Evolutionary conservation across 2,797 vertebrate species (phyloP).

Genomic region (Enteromius treurensis): DNA sequence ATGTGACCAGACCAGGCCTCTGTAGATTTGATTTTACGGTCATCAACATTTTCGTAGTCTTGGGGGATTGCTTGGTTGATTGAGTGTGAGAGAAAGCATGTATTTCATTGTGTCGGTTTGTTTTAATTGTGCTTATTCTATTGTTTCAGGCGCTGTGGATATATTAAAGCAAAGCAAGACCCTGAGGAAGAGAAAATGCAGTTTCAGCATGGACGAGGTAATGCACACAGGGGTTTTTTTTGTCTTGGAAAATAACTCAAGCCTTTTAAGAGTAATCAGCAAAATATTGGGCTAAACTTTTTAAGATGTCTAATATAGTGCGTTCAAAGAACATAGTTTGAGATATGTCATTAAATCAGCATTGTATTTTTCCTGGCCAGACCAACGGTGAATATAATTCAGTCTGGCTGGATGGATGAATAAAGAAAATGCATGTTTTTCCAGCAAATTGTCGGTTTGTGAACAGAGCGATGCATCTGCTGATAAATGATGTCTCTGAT

Average conservation of each 20-base stretch:
- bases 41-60: conserved; percentile 16
- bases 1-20: conserved; percentile 1
- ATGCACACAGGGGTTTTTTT: conserved; percentile 28
- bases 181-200: conserved; percentile 88
- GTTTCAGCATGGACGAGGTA: conserved; percentile 84
- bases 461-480: conserved; percentile 47
- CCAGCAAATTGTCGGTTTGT: conserved; percentile 48
- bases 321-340: neutral
- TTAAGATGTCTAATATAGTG: conserved; percentile 7
- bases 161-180: conserved; percentile 87
- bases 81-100: conserved; percentile 5
- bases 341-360: neutral
- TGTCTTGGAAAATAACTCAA: neutral
- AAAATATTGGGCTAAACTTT: neutral
- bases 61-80: conserved; percentile 15
- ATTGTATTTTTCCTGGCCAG: conserved; percentile 2
- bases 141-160: conserved; percentile 81
- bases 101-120: neutral
- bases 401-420: conserved; percentile 29
- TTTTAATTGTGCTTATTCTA: conserved; percentile 50
- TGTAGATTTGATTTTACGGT: conserved; percentile 25
- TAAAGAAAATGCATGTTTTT: conserved; percentile 34
- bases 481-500: conserved; percentile 59
- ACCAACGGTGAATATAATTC: conserved; percentile 10
- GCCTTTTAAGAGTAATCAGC: conserved; percentile 12